phyloP scores from a whole-genome alignment of 2,797 vertebrate genomes.

The Leontopithecus rosalia region DNA sequence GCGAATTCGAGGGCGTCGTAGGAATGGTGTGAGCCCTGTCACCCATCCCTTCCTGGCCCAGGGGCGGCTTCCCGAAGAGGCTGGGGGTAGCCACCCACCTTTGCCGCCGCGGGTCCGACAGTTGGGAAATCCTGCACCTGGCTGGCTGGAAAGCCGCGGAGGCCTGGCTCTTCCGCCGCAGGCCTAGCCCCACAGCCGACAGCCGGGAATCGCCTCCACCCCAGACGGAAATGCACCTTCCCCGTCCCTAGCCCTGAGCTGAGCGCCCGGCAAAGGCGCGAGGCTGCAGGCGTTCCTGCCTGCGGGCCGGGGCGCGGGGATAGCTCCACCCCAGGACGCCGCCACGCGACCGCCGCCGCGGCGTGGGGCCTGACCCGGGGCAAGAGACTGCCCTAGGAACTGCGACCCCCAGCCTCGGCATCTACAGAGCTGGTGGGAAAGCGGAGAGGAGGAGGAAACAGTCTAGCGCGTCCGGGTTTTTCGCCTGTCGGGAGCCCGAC shows the following conservation, averaged over 20 bases:
- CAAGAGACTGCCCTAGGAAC: no score
- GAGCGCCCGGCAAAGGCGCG: background rate
- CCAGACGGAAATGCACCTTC: background rate
- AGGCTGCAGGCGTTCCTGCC: fast-evolving
- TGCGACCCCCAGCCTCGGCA: background rate
- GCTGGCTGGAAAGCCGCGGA: background rate
- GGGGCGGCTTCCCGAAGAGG: background rate
- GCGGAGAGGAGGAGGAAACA: no score
- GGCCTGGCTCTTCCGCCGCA: background rate
- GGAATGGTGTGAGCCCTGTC: background rate
- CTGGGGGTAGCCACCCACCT: background rate
- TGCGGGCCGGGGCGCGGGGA: background rate
- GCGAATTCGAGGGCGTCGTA: background rate
- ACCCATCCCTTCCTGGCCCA: background rate
- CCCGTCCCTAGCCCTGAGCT: background rate
- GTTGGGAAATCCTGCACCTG: background rate
- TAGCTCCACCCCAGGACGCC: background rate
- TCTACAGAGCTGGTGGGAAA: background rate
- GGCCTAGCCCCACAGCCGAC: background rate
- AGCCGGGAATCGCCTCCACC: background rate
- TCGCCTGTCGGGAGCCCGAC: fast-evolving
- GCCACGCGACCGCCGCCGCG: background rate
- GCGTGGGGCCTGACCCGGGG: background rate
- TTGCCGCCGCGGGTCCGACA: background rate
- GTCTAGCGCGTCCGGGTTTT: background rate